A percentile compares a stretch with the other conserved stretches of the same genome.
phyloP scores from a whole-genome alignment of 2,113 vertebrate species.

The Prunella fulvescens region DNA sequence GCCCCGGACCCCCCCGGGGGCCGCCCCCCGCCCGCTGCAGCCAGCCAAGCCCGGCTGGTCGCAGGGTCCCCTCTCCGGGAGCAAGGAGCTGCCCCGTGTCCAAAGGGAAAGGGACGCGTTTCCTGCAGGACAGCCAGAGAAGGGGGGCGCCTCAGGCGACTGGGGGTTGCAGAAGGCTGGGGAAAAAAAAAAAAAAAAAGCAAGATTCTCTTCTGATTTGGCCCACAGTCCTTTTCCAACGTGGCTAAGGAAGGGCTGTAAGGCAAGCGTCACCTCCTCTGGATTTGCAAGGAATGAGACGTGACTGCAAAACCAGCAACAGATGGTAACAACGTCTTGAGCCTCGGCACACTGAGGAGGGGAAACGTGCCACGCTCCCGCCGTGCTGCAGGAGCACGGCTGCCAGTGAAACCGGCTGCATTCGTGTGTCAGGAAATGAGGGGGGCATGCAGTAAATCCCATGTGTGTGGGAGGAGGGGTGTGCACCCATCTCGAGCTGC shows the following conservation, averaged over 20 bases:
- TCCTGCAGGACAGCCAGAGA: neutral
- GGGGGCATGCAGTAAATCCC: neutral
- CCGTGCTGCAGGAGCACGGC: neutral
- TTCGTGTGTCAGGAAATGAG: neutral
- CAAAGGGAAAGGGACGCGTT: too few species aligned
- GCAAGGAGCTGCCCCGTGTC: rapidly evolving
- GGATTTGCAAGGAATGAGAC: neutral
- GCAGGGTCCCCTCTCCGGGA: rapidly evolving
- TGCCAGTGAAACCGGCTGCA: neutral
- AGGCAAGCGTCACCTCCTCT: neutral
- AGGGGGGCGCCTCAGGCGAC: neutral
- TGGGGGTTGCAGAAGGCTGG: neutral
- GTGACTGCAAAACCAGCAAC: neutral
- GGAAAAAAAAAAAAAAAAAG: rapidly evolving
- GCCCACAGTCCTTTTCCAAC: neutral
- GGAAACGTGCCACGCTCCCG: neutral
- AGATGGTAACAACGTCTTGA: neutral
- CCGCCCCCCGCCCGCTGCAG: neutral
- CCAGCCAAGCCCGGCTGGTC: neutral
- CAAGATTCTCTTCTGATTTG: too few species aligned
- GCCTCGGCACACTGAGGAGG: neutral
- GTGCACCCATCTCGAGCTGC: neutral
- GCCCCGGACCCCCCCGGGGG: neutral
- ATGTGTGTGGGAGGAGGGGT: neutral
- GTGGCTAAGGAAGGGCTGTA: neutral